Evolutionary conservation across 2,888 invertebrate species (phyloP), one percentile per base, ranked within the genome.

Genomic region (Oligia latruncula): DNA sequence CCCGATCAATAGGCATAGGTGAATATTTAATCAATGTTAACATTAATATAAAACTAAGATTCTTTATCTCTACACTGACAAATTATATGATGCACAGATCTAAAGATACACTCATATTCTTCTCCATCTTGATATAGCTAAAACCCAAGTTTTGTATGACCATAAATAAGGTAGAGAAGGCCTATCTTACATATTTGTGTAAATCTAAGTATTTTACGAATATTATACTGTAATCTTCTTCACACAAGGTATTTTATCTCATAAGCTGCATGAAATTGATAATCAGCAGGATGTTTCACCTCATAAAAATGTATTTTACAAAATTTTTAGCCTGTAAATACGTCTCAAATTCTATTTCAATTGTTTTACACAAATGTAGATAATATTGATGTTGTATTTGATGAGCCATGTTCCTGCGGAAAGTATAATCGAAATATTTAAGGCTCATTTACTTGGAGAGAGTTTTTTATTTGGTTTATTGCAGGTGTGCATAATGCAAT

Each of bases 191-290:
- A n/a, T 71, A 62, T 84, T 60, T 81, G 23, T 62, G 23, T 67
- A 71, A 71, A 29, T 46, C n/a, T 78, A 71, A 68, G 79, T 67
- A 72, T 82, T 82, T 79, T 79, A 84, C 43, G 43, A 72, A 58
- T 52, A 49, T 60, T 83, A 60, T 68, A 78, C 58, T 68, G 68
- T 72, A 70, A 72, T 84, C 55, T 72, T 84, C 71, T 85, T 58
- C 73, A 82, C 81, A 81, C 81, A 82, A 71, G 85, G 85, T 84
- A 82, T 85, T 72, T 70, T 70, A 65, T 73, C 73, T 82, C 43
- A 6, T 76, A 82, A 1, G 40, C 65, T 52, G 78, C 52, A 70
- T 68, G 62, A 58, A 62, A 68, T 49, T 64, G 15, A 62, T 49
- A 67, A 71, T 60, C 58, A 52, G 49, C 52, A 40, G 40, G 2